A percentile compares a stretch with the other conserved stretches of the same genome.
Conservation (phyloP, 2,888 invertebrate genomes). For the Amphipyra tragopoginis region DNA sequence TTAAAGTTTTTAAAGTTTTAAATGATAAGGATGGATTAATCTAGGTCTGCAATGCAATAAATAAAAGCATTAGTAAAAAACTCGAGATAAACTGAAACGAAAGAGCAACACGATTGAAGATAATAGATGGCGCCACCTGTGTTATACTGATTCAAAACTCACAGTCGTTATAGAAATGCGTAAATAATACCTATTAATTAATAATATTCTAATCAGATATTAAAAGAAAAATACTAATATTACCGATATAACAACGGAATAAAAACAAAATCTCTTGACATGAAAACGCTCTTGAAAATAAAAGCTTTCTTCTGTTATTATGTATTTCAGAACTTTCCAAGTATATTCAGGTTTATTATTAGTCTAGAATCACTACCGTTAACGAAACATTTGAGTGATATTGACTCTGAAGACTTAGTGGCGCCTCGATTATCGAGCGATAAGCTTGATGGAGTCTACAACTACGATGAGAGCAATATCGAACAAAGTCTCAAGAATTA, state of each 20-base stretch:
- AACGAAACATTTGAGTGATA: conserved; percentile 33
- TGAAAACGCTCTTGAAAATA: neutral
- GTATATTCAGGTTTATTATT: conserved; percentile 10
- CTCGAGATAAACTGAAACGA: too few relatives aligned
- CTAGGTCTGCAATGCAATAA: too few relatives aligned
- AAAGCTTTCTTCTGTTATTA: too few relatives aligned
- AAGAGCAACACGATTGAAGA: neutral
- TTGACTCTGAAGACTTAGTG: conserved; percentile 22
- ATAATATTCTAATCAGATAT: too few relatives aligned
- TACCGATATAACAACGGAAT: too few relatives aligned
- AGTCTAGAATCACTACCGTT: neutral
- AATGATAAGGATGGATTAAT: too few relatives aligned
- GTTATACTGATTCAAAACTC: neutral
- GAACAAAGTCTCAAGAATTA: conserved; percentile 2
- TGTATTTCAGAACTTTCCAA: neutral
- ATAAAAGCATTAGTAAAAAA: too few relatives aligned
- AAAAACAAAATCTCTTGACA: too few relatives aligned
- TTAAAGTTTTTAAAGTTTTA: too few relatives aligned
- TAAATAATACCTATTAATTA: neutral
- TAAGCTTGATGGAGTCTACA: conserved; percentile 1
- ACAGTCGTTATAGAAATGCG: neutral
- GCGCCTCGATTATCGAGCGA: conserved; percentile 9
- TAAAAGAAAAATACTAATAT: too few relatives aligned
- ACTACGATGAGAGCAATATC: neutral
- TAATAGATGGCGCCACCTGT: conserved; percentile 2